phyloP scores from a whole-genome alignment of 2,797 vertebrate species.

The Karalla daura region DNA sequence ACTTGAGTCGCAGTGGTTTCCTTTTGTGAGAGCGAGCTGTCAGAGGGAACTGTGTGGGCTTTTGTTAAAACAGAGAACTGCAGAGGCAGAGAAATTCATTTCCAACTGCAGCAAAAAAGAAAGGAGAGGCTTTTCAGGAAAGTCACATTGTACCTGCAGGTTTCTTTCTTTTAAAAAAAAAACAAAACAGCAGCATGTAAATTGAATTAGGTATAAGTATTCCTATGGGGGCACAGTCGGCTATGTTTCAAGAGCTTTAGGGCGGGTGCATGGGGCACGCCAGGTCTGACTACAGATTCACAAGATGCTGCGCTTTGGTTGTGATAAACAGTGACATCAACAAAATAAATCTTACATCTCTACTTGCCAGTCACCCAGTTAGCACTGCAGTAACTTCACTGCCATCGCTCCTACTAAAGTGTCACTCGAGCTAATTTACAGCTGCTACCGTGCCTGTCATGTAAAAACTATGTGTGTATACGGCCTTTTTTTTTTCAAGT shows the following conservation, averaged over 20 bases:
- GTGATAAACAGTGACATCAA: slow-evolving; percentile 46
- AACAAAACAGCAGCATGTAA: slow-evolving; percentile 74
- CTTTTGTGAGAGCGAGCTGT: slow-evolving; percentile 74
- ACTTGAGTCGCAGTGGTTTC: slow-evolving; percentile 67
- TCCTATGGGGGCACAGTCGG: slow-evolving; percentile 62
- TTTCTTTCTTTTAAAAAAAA: no score
- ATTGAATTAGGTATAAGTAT: slow-evolving; percentile 71
- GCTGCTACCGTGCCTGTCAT: slow-evolving; percentile 1
- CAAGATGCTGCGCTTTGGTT: slow-evolving; percentile 24
- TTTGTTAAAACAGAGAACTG: slow-evolving; percentile 75
- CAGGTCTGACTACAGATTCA: slow-evolving; percentile 23
- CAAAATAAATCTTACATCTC: slow-evolving; percentile 50
- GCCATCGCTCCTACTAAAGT: slow-evolving; percentile 11
- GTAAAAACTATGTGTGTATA: slow-evolving; percentile 1
- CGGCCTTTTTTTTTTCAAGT: not conserved
- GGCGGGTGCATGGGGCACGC: slow-evolving; percentile 23
- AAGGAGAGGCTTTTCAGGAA: slow-evolving; percentile 60
- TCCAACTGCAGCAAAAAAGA: slow-evolving; percentile 61
- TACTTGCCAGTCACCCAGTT: slow-evolving; percentile 36
- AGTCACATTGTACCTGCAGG: slow-evolving; percentile 76
- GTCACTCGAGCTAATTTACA: slow-evolving; percentile 13
- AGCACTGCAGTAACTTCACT: slow-evolving; percentile 23
- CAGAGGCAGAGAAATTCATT: slow-evolving; percentile 79
- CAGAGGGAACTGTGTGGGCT: slow-evolving; percentile 76
- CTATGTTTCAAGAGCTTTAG: slow-evolving; percentile 45